Base-by-base conservation (phyloP, 2,113 vertebrate species). In the Alectura lathami region DNA sequence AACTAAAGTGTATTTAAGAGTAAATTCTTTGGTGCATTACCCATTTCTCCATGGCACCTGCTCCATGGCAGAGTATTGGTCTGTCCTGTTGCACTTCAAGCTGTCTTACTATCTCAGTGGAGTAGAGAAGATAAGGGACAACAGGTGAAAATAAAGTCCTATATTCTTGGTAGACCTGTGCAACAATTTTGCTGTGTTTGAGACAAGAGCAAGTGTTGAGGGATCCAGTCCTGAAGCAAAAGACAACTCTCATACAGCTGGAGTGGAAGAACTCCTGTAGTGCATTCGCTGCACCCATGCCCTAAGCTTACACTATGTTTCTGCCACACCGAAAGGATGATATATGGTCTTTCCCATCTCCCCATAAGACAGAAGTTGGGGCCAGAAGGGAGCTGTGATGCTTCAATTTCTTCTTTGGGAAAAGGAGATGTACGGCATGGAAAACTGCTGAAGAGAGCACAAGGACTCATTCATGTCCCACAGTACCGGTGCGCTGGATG, bases 321-420 rank as follows among this genome's bases (percentile, higher is more conserved):
- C 54, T 15, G 3, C 9, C 40, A 43, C 45, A 51, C 0, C 0
- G 17, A 45, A 78, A 82, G 8, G 16, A 9, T 24, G 17, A 32
- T 24, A 34, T 1, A 26, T 32, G 10, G 10, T 77, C 20, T 77
- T 88, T 67, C 17, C 8, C 3, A 29, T 34, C 30, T 62, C 23
- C 18, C 74, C 73, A 17, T 57, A 59, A 53, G 38, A 23, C 4
- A 54, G 40, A 83, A 75, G 13, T 7, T 88, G 42, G 6, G 30
- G 11, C 27, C 15, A 70, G 30, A 80, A 60, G 48, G 21, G n/a
- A 66, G 17, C 32, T 91, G 9, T 50, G 50, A 36, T 80, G 11
- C 29, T 76, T 85, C 70, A 85, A 0, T 47, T 59, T 1, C 57
- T 75, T 56, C 7, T 76, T 54, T 51, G 40, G 29, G 29, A 91